phyloP scores from a whole-genome alignment of 2,888 invertebrate genomes.

The Dryobotodes eremita region DNA sequence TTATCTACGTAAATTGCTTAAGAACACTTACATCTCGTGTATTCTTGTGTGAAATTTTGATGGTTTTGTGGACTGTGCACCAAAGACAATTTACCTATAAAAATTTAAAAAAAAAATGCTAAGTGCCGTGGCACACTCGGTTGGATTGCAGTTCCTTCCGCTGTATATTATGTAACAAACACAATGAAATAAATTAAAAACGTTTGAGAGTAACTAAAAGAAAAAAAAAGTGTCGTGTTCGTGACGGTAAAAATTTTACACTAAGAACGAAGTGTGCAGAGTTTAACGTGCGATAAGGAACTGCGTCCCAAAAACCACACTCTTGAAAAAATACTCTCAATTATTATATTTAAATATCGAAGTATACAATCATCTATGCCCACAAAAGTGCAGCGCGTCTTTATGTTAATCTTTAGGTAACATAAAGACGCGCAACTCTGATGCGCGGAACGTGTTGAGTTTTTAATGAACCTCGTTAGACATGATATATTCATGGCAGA shows the following conservation, averaged over 20 bases:
- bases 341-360: background rate
- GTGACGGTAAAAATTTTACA: background rate
- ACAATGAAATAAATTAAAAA: background rate
- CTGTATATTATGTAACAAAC: background rate
- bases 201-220: too few species aligned
- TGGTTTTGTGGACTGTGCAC: background rate
- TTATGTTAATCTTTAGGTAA: background rate
- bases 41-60: background rate
- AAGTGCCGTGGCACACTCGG: background rate
- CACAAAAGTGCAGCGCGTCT: conserved; percentile 1
- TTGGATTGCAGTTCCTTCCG: background rate
- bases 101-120: too few species aligned
- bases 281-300: background rate
- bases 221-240: background rate
- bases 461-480: conserved; percentile 50
- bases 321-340: background rate
- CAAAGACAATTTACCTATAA: background rate
- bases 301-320: background rate
- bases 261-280: background rate
- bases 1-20: background rate
- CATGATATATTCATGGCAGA: conserved; percentile 25
- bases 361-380: background rate
- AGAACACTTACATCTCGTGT: background rate
- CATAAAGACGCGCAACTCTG: background rate
- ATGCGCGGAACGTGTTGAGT: conserved; percentile 47